These are phyloP conservation scores for Tachycineta bicolor DNA, from an alignment of 2,113 vertebrate genomes.

Conservation along the genomic window DNA sequence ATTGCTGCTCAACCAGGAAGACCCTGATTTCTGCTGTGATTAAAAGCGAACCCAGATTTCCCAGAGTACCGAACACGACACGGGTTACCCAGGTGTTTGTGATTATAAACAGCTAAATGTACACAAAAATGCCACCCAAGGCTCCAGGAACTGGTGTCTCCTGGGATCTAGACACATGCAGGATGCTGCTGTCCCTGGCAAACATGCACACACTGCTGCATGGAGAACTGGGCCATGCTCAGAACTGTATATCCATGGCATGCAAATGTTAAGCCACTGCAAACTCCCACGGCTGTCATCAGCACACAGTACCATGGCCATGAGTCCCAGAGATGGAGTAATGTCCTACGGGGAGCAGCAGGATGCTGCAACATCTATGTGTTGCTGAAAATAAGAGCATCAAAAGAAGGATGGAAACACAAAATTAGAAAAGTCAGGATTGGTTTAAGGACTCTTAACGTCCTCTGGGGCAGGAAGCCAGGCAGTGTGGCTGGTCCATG, in stretches of 20 bases:
- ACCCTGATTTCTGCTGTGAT: constrained; percentile 13
- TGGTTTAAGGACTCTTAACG: neutral
- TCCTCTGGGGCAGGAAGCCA: neutral
- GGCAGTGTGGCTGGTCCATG: neutral
- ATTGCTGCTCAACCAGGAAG: neutral
- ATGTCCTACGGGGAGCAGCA: constrained; percentile 11
- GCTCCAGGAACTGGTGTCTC: neutral
- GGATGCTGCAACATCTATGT: neutral
- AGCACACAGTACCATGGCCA: neutral
- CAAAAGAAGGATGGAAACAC: constrained; percentile 9
- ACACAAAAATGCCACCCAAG: neutral
- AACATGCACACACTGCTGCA: neutral
- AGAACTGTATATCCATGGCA: constrained; percentile 53
- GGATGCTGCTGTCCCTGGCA: constrained; percentile 19
- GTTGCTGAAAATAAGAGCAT: constrained; percentile 6
- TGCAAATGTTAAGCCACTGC: constrained; percentile 45
- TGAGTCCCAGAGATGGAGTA: constrained; percentile 12
- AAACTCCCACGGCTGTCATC: constrained; percentile 44
- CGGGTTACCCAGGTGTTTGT: neutral
- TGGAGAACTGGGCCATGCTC: constrained; percentile 46
- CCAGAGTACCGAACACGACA: neutral
- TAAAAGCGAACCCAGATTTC: neutral
- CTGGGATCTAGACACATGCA: neutral
- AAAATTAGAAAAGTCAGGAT: neutral
- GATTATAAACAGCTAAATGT: neutral